These are phyloP conservation scores for Peromyscus eremicus DNA, from an alignment of 2,797 vertebrate species.

Conservation along the genomic window DNA sequence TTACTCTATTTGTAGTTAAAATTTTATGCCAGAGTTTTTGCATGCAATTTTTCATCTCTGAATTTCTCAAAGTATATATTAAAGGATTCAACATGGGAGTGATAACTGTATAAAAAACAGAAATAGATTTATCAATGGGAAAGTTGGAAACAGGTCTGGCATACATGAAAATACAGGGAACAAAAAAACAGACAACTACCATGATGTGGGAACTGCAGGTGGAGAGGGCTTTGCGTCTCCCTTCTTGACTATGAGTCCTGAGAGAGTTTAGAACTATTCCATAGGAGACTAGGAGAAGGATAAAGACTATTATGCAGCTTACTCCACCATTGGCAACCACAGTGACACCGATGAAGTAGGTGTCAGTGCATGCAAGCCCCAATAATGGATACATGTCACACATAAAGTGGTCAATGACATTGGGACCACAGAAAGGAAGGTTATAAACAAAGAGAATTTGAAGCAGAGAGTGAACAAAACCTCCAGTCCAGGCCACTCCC, in stretches of 20 bases:
- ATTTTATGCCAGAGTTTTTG: conserved; percentile 6
- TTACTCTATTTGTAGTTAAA: background rate
- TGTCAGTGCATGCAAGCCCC: conserved; percentile 40
- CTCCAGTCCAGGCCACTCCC: background rate
- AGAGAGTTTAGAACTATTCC: conserved; percentile 18
- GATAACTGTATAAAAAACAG: conserved; percentile 18
- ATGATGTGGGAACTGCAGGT: conserved; percentile 58
- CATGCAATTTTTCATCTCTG: conserved; percentile 46
- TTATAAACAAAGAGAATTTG: background rate
- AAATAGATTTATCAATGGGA: background rate
- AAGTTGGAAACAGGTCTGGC: conserved; percentile 27
- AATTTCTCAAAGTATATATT: conserved; percentile 21
- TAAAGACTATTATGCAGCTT: background rate
- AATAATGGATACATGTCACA: conserved; percentile 65
- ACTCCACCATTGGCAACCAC: conserved; percentile 9
- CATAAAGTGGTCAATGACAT: conserved; percentile 56
- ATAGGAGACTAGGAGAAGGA: conserved; percentile 50
- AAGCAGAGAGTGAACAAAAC: background rate
- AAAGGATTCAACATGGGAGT: conserved; percentile 23
- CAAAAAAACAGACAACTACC: conserved; percentile 60
- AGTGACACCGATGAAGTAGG: conserved; percentile 9
- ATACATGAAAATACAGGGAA: conserved; percentile 54
- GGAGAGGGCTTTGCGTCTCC: conserved; percentile 33
- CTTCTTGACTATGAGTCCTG: background rate
- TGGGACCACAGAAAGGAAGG: conserved; percentile 62